Evolutionary conservation across 2,113 vertebrate species (phyloP).

Genomic region (Rhabdornis inornatus): DNA sequence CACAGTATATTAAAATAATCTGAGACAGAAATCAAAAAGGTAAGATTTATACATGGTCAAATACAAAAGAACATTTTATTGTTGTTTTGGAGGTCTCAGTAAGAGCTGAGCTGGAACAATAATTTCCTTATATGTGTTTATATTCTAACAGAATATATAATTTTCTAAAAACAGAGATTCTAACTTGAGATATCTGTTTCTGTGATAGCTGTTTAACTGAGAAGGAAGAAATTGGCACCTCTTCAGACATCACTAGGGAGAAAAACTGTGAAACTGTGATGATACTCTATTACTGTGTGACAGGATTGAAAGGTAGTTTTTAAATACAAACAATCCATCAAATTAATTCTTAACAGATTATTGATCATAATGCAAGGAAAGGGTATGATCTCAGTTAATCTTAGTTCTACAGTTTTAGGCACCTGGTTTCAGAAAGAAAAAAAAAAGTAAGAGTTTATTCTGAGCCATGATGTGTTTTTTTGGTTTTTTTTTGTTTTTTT

Average conservation of each 20-base stretch:
- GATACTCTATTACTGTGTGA: neutral
- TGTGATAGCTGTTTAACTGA: neutral
- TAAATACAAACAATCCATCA: neutral
- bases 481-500: too few relatives aligned
- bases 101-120: neutral
- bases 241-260: neutral
- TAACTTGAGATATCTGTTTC: neutral
- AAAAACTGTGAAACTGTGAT: neutral
- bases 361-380: neutral
- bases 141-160: rapidly evolving
- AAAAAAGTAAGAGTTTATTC: neutral
- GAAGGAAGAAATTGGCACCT: neutral
- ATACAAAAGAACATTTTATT: neutral
- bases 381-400: neutral
- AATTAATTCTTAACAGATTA: neutral
- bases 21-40: neutral
- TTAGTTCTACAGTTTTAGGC: neutral
- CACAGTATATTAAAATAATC: neutral
- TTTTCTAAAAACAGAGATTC: neutral
- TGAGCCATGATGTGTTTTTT: neutral
- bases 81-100: neutral
- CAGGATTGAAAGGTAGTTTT: neutral
- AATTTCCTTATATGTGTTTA: neutral
- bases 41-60: neutral
- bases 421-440: neutral